Evolutionary conservation across 2,797 vertebrate species (phyloP), one percentile per base, ranked within the genome.

Genomic region (Cirrhinus molitorella): DNA sequence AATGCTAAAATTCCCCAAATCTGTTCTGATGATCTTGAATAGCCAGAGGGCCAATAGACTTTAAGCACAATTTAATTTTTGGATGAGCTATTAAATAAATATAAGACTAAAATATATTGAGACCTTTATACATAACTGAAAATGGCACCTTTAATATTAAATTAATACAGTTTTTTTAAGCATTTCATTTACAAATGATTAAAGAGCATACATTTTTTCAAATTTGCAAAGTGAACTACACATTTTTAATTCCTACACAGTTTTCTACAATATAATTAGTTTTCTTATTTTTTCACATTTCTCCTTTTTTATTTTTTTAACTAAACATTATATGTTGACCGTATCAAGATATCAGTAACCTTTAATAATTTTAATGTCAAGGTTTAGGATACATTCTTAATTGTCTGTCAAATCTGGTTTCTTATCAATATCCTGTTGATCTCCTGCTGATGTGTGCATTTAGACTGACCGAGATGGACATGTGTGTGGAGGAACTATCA

Each of bases 401-500:
- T 19, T 53, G 47, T 53, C 25, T 37, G 51, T 74, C 21, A 9
- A 10, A 74, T 57, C 31, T 10, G 12, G 11, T 37, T 57, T 53
- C 25, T 57, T 75, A 17, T 40, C 13, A 14, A 74, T 16, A 3
- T 51, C 55, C 28, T 5, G 1, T 16, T 66, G 49, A 55, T 66
- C 4, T 10, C n/a, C 61, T 19, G 8, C 3, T 55, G 23, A 66
- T 74, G 8, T 51, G 28, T 49, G 65, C 7, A 16, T 55, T 28
- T 87, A 96, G 94, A 86, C 3, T 34, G 0, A 0, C 0, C 0
- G 0, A 0, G 0, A 0, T 0, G 65, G 7, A 68, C 95, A 95
- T 67, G 17, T 95, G 73, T 96, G 95, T 83, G 95, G 95, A 86
- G 95, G 94, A 75, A 92, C 93, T 66, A 81, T 96, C 87, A 94